Conservation (phyloP, 2,888 invertebrate species). For the Metopia argyrocephala region DNA sequence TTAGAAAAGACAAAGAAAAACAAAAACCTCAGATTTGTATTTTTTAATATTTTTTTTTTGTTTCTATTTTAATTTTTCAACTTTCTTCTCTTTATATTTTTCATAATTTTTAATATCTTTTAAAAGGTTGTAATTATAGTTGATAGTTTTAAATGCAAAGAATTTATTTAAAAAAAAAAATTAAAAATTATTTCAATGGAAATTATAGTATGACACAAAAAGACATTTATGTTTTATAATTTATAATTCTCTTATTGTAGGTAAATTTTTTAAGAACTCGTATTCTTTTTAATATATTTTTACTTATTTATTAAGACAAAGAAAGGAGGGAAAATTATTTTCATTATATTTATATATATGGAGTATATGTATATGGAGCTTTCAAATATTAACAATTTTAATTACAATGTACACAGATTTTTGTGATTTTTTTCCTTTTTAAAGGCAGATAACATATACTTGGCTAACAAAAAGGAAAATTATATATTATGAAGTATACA, state of each 20-base stretch:
- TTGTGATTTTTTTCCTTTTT: too few relatives aligned
- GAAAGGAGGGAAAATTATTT: slow-evolving; percentile 4
- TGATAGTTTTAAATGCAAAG: background rate
- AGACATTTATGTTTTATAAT: background rate
- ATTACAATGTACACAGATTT: slow-evolving; percentile 39
- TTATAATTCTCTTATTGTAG: slow-evolving; percentile 9
- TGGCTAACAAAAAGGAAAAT: too few relatives aligned
- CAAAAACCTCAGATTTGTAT: too few relatives aligned
- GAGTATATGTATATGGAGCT: slow-evolving; percentile 2
- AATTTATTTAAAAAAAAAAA: background rate
- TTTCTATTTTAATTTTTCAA: slow-evolving; percentile 8
- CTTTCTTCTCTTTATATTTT: background rate
- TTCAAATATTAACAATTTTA: slow-evolving; percentile 50
- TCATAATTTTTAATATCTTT: background rate
- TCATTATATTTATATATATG: background rate
- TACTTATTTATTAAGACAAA: slow-evolving; percentile 17
- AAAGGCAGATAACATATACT: slow-evolving; percentile 16
- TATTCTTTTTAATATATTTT: slow-evolving; percentile 3
- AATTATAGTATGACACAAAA: background rate
- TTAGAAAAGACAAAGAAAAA: background rate
- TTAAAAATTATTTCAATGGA: background rate
- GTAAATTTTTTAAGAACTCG: too few relatives aligned
- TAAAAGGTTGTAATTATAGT: background rate
- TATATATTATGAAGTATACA: too few relatives aligned
- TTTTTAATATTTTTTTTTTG: background rate